A percentile compares a stretch with the other conserved stretches of the same genome.
Conservation (phyloP, 2,888 invertebrate species). For the Eutolmus rufibarbis region DNA sequence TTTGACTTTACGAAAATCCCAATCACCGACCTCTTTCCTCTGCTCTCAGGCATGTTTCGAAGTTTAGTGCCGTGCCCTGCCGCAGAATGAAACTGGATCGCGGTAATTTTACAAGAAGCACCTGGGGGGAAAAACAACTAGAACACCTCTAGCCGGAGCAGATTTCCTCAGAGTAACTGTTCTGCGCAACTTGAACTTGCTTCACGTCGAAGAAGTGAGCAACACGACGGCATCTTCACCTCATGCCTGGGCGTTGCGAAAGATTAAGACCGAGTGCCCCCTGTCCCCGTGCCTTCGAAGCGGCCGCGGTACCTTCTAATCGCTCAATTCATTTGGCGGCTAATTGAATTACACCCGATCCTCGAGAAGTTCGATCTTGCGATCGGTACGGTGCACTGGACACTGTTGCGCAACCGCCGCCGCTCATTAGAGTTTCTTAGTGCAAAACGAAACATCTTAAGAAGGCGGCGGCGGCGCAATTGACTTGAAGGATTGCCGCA, state of each 20-base stretch:
- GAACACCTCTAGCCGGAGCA: not conserved
- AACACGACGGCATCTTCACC: not conserved
- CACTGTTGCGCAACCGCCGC: not conserved
- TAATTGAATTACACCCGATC: not conserved
- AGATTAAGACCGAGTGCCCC: not conserved
- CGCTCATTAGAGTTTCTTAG: not conserved
- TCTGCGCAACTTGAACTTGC: not conserved
- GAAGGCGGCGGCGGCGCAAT: not conserved
- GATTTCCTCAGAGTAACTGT: not conserved
- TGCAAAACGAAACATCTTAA: not conserved
- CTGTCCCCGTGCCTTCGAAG: not conserved
- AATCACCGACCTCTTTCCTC: not conserved
- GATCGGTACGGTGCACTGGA: not conserved
- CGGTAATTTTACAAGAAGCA: not conserved
- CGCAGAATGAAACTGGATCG: not conserved
- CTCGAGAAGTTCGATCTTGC: not conserved
- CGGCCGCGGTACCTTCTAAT: not conserved
- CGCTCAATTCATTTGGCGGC: not conserved
- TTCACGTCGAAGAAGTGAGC: not conserved
- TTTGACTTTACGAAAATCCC: not conserved
- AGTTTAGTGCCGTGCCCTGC: not conserved
- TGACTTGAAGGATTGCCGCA: not conserved
- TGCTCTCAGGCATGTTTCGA: not conserved
- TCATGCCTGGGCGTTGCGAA: not conserved
- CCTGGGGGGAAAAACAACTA: not conserved